Base-by-base conservation (phyloP, 1,140 invertebrate genomes). In the Trichoplusia ni region DNA sequence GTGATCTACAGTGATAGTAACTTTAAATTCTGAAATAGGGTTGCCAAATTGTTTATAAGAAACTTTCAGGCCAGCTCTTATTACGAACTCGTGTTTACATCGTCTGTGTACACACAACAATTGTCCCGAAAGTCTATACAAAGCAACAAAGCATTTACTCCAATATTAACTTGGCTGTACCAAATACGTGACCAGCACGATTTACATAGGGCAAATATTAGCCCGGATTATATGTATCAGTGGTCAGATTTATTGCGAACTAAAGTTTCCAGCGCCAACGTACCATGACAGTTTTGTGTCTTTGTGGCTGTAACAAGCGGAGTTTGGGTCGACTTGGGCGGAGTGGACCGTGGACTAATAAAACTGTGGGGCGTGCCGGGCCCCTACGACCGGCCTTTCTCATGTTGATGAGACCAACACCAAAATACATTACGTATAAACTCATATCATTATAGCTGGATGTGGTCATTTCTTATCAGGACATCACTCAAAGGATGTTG, bases 291-390 rank as follows among this genome's bases (percentile, higher is more conserved):
- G 69, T 69, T 72, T 69, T 47, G 61, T 69, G 31, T 64, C 64
- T 70, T 70, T 67, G 67, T 71, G 54, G 44, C 25, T n/a, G 64
- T 59, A 69, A 65, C 64, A 65, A 61, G 64, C 18, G 60, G 47
- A 54, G 53, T 47, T 25, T 23, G 47, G 51, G 35, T 49, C 56
- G 60, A 60, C 56, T 60, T 60, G 37, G 54, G 42, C 35, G 23
- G 44, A 46, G 47, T 66, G 64, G 37, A 44, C 51, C 11, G 65
- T 35, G 60, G 35, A 47, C 70, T 72, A 81, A 84, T 81, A 82
- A 80, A 84, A 82, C 65, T 71, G 35, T 37, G 68, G 71, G 81
- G 81, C 79, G 81, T 76, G 70, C 27, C 69, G 4, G 29, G 40
- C 11, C 64, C 58, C 53, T 42, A 29, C 56, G 56, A 31, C 60